Evolutionary conservation across 2,113 vertebrate species (phyloP).

Genomic region (Myrmecobius fasciatus): DNA sequence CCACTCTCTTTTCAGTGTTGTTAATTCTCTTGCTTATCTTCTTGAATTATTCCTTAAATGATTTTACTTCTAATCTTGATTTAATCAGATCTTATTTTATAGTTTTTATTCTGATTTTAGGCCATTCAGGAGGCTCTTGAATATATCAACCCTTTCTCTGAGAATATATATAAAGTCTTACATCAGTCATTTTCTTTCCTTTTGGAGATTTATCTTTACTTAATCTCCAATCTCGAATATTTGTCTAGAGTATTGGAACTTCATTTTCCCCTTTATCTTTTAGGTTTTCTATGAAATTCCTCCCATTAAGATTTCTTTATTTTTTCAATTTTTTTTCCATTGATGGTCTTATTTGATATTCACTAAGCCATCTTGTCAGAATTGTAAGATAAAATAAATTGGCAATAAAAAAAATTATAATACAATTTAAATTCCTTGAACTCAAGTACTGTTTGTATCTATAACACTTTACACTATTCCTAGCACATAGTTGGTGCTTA

Average conservation of each 20-base stretch:
- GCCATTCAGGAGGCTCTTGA: background rate
- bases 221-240: background rate
- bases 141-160: background rate
- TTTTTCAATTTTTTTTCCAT: background rate
- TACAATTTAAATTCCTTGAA: background rate
- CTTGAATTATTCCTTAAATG: background rate
- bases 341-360: background rate
- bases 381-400: background rate
- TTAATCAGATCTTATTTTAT: background rate
- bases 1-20: background rate
- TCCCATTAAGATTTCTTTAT: background rate
- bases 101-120: background rate
- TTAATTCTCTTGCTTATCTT: background rate
- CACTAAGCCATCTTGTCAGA: background rate
- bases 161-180: background rate
- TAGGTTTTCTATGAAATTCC: background rate
- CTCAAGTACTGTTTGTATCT: background rate
- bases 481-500: background rate
- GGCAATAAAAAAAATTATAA: background rate
- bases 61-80: background rate
- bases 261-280: background rate
- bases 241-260: background rate
- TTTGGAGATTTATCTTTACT: background rate
- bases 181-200: background rate
- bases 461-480: background rate